Percentiles rank a stretch among this genome's conserved stretches.
These are phyloP conservation scores for Xyrauchen texanus DNA, from an alignment of 2,113 vertebrate species.

Conservation along the genomic window DNA sequence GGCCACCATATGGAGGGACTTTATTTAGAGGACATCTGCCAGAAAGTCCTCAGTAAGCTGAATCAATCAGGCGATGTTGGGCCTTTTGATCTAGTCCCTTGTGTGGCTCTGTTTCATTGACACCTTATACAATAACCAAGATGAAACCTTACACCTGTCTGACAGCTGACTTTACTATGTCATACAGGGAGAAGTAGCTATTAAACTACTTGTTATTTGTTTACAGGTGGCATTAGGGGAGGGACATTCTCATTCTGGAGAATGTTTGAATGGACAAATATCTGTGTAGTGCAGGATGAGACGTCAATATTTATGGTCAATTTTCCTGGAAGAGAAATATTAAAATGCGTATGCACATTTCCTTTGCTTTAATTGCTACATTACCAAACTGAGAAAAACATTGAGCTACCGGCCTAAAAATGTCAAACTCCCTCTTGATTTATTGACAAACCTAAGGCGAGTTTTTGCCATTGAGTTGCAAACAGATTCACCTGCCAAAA, in stretches of 20 bases:
- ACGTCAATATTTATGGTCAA: too few species aligned
- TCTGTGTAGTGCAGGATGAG: too few species aligned
- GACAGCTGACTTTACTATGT: background rate
- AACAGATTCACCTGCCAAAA: slow-evolving; percentile 1
- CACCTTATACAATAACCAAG: background rate
- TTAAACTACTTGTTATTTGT: too few species aligned
- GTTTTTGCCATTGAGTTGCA: background rate
- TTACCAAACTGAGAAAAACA: background rate
- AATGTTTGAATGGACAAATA: too few species aligned
- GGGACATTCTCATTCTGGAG: too few species aligned
- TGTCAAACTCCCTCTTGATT: background rate
- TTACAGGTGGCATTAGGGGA: too few species aligned
- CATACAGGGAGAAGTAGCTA: background rate
- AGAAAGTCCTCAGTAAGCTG: background rate
- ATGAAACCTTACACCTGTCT: background rate
- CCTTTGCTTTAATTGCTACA: background rate
- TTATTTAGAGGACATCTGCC: background rate
- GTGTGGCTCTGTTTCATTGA: background rate
- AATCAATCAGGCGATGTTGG: background rate
- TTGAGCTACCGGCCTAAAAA: too few species aligned
- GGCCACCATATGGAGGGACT: background rate
- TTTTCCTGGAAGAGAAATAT: too few species aligned
- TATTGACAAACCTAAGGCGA: background rate
- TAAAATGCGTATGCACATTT: background rate
- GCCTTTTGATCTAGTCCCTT: background rate